Base-by-base conservation (phyloP, 1,140 invertebrate species). In the Pseudomyrmex concolor region DNA sequence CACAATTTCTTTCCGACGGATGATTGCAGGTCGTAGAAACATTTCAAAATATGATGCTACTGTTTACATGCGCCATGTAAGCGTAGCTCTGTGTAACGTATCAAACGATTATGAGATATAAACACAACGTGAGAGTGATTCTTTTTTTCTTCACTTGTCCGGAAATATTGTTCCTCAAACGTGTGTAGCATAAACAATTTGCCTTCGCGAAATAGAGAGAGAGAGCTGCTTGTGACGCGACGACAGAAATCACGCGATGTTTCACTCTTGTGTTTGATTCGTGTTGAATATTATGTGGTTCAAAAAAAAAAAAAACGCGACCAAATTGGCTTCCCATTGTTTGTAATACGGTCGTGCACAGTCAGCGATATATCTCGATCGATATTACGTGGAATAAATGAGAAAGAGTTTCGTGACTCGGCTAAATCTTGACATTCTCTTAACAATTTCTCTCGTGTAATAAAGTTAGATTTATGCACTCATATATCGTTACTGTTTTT, bases 331-430 rank as follows among this genome's bases (percentile, higher is more conserved):
- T 57, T 68, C 57, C 67, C 68, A 70, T 68, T 78, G 19, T n/a
- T 55, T 34, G 64, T 68, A 70, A 78, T 48, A 25, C 43, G 51
- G 50, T 48, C 25, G 34, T 17, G 64, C 51, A 48, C 51, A 13
- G 63, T 77, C 45, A 43, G 19, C 43, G 34, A 55, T 54, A 55
- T 54, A 45, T 15, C n/a, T 55, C 17, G 63, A 68, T 68, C 63
- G 51, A 78, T 68, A 45, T 45, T 13, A 57, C 9, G 9, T 10
- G 9, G 5, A 74, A 51, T 62, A 13, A 64, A 57, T 10, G 55
- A 82, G 55, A 82, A 76, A 74, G 62, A 77, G 54, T 87, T 87
- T 87, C 86, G 81, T 72, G 86, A 87, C 72, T 83, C 51, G 48
- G n/a, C 48, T 78, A 51, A 83, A 81, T 83, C 59, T 82, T 17